Evolutionary conservation across 35 echinoderm and acorn worm genomes (phyloP).

Genomic region (Hemicentrotus pulcherrimus): DNA sequence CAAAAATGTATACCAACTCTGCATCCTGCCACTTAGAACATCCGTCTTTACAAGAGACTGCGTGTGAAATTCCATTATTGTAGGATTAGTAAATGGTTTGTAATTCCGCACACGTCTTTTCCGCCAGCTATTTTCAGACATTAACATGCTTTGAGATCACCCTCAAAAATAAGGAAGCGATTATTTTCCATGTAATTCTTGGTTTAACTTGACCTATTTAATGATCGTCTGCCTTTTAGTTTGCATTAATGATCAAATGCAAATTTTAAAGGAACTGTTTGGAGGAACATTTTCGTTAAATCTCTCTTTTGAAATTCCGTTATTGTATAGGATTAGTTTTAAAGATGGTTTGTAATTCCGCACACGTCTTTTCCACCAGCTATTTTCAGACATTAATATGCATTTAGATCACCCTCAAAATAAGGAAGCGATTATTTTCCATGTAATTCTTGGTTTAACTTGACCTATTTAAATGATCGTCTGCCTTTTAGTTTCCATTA

Average conservation of each 20-base stretch:
- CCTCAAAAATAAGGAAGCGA: constrained; percentile 4
- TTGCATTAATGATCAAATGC: not conserved
- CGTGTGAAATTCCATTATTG: constrained; percentile 1
- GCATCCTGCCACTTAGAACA: not conserved
- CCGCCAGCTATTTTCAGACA: not conserved
- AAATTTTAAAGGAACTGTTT: too few relatives aligned
- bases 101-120: constrained; percentile 17
- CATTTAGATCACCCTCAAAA: not conserved
- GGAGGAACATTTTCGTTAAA: too few relatives aligned
- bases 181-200: not conserved
- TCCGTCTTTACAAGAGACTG: not conserved
- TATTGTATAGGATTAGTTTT: constrained; percentile 6
- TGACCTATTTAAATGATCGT: not conserved
- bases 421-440: not conserved
- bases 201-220: constrained; percentile 6
- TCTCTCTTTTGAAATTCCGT: not conserved
- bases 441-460: not conserved
- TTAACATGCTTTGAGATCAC: not conserved
- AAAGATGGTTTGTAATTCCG: not conserved
- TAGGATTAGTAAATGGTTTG: not conserved
- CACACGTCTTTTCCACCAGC: constrained; percentile 7
- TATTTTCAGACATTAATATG: not conserved
- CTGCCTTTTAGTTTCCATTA: not conserved
- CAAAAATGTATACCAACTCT: not conserved
- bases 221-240: not conserved